Evolutionary conservation across 2,113 vertebrate species (phyloP), one percentile per base, ranked within the genome.

Genomic region (Trematocara nigrifrons): DNA sequence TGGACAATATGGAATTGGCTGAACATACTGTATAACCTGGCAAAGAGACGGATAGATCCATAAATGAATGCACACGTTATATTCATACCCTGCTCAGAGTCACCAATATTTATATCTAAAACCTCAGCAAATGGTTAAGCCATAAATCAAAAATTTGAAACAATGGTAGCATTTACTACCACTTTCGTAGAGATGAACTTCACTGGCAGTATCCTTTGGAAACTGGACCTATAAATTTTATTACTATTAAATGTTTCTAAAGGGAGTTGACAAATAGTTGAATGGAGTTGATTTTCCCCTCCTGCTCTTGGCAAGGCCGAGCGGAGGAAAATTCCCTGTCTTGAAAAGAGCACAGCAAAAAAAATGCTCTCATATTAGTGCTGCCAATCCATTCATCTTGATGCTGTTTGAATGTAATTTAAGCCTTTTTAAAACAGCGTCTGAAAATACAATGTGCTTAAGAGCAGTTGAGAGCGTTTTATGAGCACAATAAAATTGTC

Each of bases 181-280:
- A 91, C 96, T 95, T 96, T 94, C 93, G 92, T 95, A 95, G 96
- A 97, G 95, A 93, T 95, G 95, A 95, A 96, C 95, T 96, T 96
- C 80, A 77, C 95, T 98, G 97, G 97, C 97, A 97, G 95, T 96
- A 96, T 97, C 95, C 95, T 97, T 96, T 97, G 97, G 97, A 98
- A 99, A 98, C 96, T 95, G 89, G 95, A 94, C 93, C 95, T 96
- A 97, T 98, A 97, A 97, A 97, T 99, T 97, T 94, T 97, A 97
- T 97, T 97, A 96, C 96, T 96, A 97, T 97, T 97, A 98, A 98
- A 98, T 97, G 95, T 97, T 98, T 98, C 97, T 98, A 97, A 98
- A 97, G 97, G 97, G 97, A 98, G 97, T 97, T 98, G 97, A 98
- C 98, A 98, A 98, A 98, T 98, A 97, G 95, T 97, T 97, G 97